Conservation (phyloP, 2,113 vertebrate genomes). For the Numida meleagris region DNA sequence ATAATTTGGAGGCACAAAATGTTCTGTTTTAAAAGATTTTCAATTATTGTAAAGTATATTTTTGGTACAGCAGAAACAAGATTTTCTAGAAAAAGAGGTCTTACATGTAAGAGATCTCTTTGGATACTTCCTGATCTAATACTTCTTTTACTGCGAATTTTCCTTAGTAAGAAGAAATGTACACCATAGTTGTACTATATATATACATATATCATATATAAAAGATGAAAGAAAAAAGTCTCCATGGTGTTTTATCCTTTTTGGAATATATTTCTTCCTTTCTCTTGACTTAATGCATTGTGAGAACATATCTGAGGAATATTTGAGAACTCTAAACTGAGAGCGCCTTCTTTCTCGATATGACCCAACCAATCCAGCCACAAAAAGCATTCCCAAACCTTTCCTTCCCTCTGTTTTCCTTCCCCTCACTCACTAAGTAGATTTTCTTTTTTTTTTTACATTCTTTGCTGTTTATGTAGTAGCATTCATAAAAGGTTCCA, state of each 20-base stretch:
- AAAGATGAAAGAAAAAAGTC: background rate
- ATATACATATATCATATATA: background rate
- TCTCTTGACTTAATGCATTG: background rate
- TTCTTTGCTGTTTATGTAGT: background rate
- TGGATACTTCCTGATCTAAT: background rate
- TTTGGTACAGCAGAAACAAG: background rate
- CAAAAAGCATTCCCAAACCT: background rate
- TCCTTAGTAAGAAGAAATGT: background rate
- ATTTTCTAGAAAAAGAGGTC: background rate
- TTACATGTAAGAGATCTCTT: background rate
- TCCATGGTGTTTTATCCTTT: background rate
- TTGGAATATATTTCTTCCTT: background rate
- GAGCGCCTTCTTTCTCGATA: background rate
- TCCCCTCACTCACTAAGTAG: fast-evolving
- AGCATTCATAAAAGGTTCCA: background rate
- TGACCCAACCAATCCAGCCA: background rate
- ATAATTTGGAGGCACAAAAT: background rate
- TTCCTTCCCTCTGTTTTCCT: background rate
- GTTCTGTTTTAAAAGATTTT: background rate
- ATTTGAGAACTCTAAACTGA: background rate
- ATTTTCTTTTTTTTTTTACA: background rate
- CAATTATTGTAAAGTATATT: background rate
- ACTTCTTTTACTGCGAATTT: background rate
- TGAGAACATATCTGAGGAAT: background rate
- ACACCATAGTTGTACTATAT: background rate